Base-by-base conservation (phyloP, 2,888 invertebrate genomes). In the Neuroscelio doddi region DNA sequence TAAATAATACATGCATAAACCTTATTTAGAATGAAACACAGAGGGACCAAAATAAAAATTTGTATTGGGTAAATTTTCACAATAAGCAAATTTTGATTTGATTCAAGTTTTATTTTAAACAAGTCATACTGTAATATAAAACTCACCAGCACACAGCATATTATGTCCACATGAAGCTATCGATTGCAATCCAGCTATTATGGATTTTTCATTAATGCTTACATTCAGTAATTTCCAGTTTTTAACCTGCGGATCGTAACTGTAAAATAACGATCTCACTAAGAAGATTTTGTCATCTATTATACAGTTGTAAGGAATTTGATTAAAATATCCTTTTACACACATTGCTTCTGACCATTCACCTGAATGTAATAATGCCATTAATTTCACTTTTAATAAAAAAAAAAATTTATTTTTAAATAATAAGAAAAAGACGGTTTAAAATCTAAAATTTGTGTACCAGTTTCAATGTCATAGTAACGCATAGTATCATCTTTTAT, bases 401-500 rank as follows among this genome's bases (percentile, higher is more conserved):
- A 32, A 9, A 39, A 27, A 10, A 16, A 5, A 21, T 21, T 21
- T 21, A 21, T 5, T 21, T 21, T 21, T 3, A 21, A 21, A 21
- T 2, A 5, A 21, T 5, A 21, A 3, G 5, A 21, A 5, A 21
- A 21, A 3, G n/a, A n/a, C n/a, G n/a, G n/a, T 21, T 2, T 21
- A 21, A 21, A 21, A 21, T 21, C 3, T 21, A 21, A 21, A 3
- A 3, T 21, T 2, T 27, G 10, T 24, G 7, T 34, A 44, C 52
- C 42, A 15, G 34, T 34, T 24, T 52, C 34, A 34, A 52, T 24
- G 24, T 52, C 52, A n/a, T 34, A 44, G 7, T 44, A 16, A n/a
- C 44, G 32, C 10, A 52, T 44, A 7, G 42, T 32, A 8, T 57
- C 51, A 30, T 44, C 49, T 32, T 69, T 69, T 9, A 64, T 26